Evolutionary conservation across 2,797 vertebrate genomes (phyloP), one percentile per base, ranked within the genome.

Genomic region (Chelonia mydas): DNA sequence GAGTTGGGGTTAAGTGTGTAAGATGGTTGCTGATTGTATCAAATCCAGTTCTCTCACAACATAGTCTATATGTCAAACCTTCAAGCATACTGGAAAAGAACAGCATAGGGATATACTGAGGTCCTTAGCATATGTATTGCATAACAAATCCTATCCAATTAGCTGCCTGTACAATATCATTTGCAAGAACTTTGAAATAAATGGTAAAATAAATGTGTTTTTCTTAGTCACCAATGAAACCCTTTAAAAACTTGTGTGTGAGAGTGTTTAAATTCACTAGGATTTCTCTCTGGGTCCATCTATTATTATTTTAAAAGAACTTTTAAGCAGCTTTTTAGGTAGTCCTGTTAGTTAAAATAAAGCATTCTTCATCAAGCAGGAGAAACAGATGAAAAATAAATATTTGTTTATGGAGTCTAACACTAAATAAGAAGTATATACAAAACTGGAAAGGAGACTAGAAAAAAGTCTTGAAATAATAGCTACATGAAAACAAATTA

Each of bases 91-190:
- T 57, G 59, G 3, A 92, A 90, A 83, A 19, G 2, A 92, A 90
- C 3, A 25, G 80, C 3, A 2, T 3, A 50, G 2, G 1, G 72
- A 54, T 2, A 28, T 5, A 2, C 27, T 45, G 4, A 23, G 37
- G 4, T 80, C 81, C 47, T 61, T 72, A 12, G 80, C 31, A 15
- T 7, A 28, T 28, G 11, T 76, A 45, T 76, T 28, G 6, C 25
- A 27, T 25, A 47, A 3, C 7, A 83, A 41, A 80, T 68, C 65
- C 65, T 37, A 21, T 21, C 19, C n/a, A 68, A 10, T 68, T 68
- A 68, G 5, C 17, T 68, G 65, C 33, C 65, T 68, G 2, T 68
- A 68, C 17, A 37, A 68, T 68, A 68, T 68, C 19, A 68, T 37
- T 21, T 68, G 65, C 33, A 68, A 68, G n/a, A 86, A 47, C 16